Conservation (phyloP, 2,113 vertebrate genomes). For the Galeopterus variegatus region DNA sequence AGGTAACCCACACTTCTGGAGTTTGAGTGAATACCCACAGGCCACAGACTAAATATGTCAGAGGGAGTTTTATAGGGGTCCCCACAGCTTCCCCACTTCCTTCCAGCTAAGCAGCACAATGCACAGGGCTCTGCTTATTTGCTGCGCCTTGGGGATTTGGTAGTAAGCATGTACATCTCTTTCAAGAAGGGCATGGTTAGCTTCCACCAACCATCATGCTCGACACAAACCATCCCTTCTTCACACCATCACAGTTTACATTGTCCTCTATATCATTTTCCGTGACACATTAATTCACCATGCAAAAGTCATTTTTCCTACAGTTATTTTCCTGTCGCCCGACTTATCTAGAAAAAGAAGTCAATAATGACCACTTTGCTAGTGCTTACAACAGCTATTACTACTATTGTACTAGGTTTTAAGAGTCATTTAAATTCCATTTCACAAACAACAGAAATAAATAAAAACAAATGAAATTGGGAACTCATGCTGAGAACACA, state of each 20-base stretch:
- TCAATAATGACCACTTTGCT: not conserved
- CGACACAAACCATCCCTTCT: not conserved
- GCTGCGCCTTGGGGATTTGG: not conserved
- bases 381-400: not conserved
- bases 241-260: not conserved
- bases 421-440: not conserved
- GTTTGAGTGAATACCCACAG: constrained; percentile 21
- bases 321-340: not conserved
- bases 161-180: not conserved
- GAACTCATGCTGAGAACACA: not conserved
- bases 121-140: not conserved
- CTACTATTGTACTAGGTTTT: not conserved
- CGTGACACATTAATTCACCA: not conserved
- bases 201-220: not conserved
- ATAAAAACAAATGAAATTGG: not conserved
- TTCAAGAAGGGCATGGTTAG: not conserved
- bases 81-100: constrained; percentile 64
- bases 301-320: not conserved
- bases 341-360: not conserved
- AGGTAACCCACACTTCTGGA: constrained; percentile 21
- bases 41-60: constrained; percentile 63
- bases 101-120: not conserved
- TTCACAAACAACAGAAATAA: constrained; percentile 13
- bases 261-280: not conserved
- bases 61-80: constrained; percentile 56